Base-by-base conservation (phyloP, 92 coral and sea anemone genomes). In the Parazoanthus swiftii region DNA sequence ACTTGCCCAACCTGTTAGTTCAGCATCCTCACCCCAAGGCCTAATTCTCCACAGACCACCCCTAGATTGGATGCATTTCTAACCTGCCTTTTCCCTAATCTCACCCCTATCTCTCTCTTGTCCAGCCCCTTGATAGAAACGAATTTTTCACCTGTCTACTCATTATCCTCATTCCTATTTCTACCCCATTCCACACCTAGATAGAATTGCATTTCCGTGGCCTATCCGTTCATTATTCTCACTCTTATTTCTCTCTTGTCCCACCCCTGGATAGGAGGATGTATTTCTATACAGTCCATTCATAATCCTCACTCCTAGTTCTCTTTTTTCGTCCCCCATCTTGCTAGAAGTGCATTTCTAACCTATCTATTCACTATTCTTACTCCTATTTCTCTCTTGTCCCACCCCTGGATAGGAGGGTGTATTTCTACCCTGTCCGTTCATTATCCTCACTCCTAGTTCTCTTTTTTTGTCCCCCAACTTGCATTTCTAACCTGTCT, bases 371-470 rank as follows among this genome's bases (percentile, higher is more conserved):
- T 46, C 51, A 46, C 1, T 46, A 46, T 46, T 10, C 51, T 46
- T 10, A 46, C 51, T 9, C 8, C 3, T 58, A 70, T 70, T 5
- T 72, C 15, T 33, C 20, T 16, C 20, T 33, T 74, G 37, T 74
- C n/a, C 38, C n/a, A 13, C 23, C 42, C 20, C 9, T 13, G 35
- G 35, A 76, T n/a, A 76, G 23, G 2, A 36, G 23, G 33, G 33
- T 29, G 33, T 29, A 29, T 29, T 29, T 29, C 33, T 29, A 29
- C 33, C 33, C 33, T 29, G 33, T 29, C 0, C 33, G 33, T 29
- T 29, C 33, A 29, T 29, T 29, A 42, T 95, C 99, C 93, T 95
- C 98, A 90, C 95, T 3, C 58, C 1, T 54, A 29, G 33, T 14
- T 15, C 20, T 11, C 9, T 20, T 29, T 29, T 29, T 29, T 1